These are phyloP conservation scores for Arge pagana DNA, from an alignment of 2,888 invertebrate species.

Conservation along the genomic window DNA sequence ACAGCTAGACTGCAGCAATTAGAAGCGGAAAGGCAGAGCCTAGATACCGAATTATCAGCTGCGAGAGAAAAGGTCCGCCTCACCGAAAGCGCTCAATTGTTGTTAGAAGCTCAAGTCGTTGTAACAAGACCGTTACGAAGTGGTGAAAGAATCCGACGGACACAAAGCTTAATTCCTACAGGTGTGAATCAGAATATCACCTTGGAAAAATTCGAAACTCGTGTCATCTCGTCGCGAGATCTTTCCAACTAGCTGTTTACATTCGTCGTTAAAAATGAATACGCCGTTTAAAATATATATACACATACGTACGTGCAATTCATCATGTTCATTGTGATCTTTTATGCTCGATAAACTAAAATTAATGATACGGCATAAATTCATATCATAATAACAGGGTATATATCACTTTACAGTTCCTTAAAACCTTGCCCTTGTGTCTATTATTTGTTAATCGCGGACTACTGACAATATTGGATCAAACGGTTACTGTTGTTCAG, in stretches of 20 bases:
- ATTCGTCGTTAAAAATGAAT: neutral
- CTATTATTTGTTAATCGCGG: too few relatives aligned
- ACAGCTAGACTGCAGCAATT: constrained; percentile 70
- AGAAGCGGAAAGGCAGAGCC: constrained; percentile 70
- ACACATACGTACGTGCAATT: too few relatives aligned
- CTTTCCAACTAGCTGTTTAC: neutral
- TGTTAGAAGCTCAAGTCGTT: constrained; percentile 63
- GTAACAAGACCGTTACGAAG: constrained; percentile 63
- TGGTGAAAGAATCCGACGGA: constrained; percentile 67
- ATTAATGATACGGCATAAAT: too few relatives aligned
- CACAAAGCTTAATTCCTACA: constrained; percentile 73
- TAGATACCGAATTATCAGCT: constrained; percentile 72
- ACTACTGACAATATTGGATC: too few relatives aligned
- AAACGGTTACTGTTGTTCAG: too few relatives aligned
- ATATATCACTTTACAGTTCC: too few relatives aligned
- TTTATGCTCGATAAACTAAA: too few relatives aligned
- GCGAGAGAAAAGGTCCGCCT: constrained; percentile 72
- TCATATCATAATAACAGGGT: too few relatives aligned
- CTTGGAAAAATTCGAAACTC: constrained; percentile 44
- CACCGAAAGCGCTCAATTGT: constrained; percentile 68
- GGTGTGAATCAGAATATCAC: constrained; percentile 62
- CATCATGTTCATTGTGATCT: too few relatives aligned
- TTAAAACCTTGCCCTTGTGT: too few relatives aligned
- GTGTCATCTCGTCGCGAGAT: constrained; percentile 31
- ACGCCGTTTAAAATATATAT: too few relatives aligned